Percentiles rank a stretch among this genome's conserved stretches.
Evolutionary conservation across 2,888 invertebrate species (phyloP).

Genomic region (Mongoloraphidia duomilia): DNA sequence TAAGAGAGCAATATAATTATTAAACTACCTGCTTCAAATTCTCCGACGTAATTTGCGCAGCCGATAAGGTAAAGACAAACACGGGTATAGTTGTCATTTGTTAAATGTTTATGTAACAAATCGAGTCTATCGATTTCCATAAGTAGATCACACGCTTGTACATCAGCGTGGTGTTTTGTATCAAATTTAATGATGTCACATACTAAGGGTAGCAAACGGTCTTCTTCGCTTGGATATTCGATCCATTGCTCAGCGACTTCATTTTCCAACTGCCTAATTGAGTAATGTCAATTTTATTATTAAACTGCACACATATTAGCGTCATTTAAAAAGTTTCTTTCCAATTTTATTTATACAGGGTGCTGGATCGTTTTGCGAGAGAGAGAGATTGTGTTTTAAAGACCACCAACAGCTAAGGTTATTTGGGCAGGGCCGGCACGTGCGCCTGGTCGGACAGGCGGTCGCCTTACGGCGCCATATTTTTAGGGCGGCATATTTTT

Average conservation of each 20-base stretch:
- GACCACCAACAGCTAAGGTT: no score
- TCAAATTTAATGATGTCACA: constrained; percentile 85
- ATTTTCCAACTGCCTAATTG: constrained; percentile 64
- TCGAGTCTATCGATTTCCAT: constrained; percentile 94
- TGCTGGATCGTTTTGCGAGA: no score
- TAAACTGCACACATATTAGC: no score
- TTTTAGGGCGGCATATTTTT: no score
- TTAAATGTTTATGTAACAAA: constrained; percentile 73
- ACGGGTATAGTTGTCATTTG: constrained; percentile 74
- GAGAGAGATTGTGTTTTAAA: no score
- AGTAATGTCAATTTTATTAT: not conserved
- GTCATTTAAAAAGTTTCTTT: no score
- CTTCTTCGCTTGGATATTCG: constrained; percentile 29
- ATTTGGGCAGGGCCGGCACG: no score
- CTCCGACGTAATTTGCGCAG: constrained; percentile 91
- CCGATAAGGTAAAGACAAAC: constrained; percentile 89
- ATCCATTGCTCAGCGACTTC: constrained; percentile 82
- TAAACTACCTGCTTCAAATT: constrained; percentile 60
- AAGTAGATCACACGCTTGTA: constrained; percentile 93
- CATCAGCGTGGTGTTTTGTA: constrained; percentile 96
- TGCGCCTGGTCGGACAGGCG: no score
- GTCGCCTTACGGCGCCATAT: no score
- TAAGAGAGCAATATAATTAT: no score
- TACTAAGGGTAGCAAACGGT: constrained; percentile 59
- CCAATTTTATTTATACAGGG: no score